Evolutionary conservation across 2,888 invertebrate genomes (phyloP).

Genomic region (Smittia aterrima): DNA sequence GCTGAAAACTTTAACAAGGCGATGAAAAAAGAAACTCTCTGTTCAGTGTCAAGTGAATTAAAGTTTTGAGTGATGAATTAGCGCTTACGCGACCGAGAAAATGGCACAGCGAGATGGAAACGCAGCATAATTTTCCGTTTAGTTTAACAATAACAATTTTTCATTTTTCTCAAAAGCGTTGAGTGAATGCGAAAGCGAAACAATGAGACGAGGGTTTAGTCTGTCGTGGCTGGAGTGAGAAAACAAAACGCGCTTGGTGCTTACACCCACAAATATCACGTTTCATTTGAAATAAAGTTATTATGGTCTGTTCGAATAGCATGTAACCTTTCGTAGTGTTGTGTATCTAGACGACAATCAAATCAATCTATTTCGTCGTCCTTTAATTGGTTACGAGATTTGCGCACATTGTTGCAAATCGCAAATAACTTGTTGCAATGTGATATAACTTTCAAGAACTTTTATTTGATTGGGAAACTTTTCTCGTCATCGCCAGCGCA

Average conservation of each 20-base stretch:
- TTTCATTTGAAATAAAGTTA: not conserved
- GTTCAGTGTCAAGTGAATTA: constrained; percentile 3
- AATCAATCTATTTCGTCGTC: too few relatives aligned
- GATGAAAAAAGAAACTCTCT: not conserved
- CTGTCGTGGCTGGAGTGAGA: not conserved
- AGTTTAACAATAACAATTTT: not conserved
- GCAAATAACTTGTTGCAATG: too few relatives aligned
- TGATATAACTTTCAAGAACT: too few relatives aligned
- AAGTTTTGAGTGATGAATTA: not conserved
- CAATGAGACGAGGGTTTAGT: not conserved
- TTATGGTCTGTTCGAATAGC: too few relatives aligned
- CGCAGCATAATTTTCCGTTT: not conserved
- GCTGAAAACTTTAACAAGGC: not conserved
- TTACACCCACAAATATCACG: constrained; percentile 1
- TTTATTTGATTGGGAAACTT: too few relatives aligned
- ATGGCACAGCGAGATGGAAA: not conserved
- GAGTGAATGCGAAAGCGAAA: not conserved
- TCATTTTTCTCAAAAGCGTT: not conserved
- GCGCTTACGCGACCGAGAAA: not conserved
- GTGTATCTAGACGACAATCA: too few relatives aligned
- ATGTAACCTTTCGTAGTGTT: too few relatives aligned
- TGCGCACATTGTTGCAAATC: too few relatives aligned
- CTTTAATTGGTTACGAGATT: too few relatives aligned
- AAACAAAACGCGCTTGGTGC: too few relatives aligned
- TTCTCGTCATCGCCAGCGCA: too few relatives aligned